Evolutionary conservation across 92 coral and sea anemone genomes (phyloP).

Genomic region (Porites divaricata): DNA sequence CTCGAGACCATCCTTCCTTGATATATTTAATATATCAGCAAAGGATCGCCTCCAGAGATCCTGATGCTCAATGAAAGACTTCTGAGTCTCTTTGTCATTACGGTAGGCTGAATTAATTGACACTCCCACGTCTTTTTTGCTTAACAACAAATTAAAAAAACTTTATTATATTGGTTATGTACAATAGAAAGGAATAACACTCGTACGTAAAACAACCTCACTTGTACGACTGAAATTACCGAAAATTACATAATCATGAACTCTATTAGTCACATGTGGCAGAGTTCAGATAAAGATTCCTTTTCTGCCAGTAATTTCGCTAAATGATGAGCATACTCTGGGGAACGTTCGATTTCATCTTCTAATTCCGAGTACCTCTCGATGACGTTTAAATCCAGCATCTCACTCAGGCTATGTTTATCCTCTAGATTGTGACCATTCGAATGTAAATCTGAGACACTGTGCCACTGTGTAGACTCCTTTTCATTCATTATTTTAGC

Average conservation of each 20-base stretch:
- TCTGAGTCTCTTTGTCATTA: too few relatives aligned
- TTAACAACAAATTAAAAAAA: too few relatives aligned
- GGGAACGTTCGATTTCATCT: background rate
- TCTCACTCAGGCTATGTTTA: background rate
- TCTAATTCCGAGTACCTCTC: background rate
- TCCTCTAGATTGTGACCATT: background rate
- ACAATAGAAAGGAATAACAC: too few relatives aligned
- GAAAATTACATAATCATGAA: too few relatives aligned
- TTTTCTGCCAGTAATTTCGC: background rate
- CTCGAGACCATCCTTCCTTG: too few relatives aligned
- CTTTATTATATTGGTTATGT: too few relatives aligned
- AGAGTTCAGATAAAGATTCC: background rate
- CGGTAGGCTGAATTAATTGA: too few relatives aligned
- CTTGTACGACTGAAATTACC: too few relatives aligned
- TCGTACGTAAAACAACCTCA: background rate
- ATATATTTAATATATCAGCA: too few relatives aligned
- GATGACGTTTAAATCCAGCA: background rate
- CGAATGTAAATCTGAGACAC: background rate
- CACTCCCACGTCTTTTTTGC: too few relatives aligned
- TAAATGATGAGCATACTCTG: background rate
- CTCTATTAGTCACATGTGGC: background rate
- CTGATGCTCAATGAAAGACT: too few relatives aligned
- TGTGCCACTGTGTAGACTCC: background rate
- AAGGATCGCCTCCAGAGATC: too few relatives aligned
- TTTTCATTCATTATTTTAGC: background rate